Evolutionary conservation across 2,113 vertebrate species (phyloP).

Genomic region (Furnarius figulus): DNA sequence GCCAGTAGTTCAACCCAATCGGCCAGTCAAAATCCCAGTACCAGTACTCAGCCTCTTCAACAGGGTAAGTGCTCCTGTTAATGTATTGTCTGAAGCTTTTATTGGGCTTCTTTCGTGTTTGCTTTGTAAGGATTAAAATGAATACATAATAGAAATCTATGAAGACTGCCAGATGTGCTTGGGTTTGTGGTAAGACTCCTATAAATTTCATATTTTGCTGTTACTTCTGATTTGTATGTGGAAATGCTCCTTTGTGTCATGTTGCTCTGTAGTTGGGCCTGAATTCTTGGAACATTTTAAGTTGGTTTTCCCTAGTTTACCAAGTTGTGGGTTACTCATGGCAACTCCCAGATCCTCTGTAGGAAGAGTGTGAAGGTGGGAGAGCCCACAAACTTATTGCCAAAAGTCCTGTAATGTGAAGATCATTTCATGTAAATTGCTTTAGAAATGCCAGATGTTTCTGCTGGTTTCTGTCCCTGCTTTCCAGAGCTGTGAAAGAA

Average conservation of each 20-base stretch:
- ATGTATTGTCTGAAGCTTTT: not conserved
- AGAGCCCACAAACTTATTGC: not conserved
- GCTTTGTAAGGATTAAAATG: not conserved
- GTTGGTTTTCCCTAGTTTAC: not conserved
- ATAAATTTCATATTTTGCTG: not conserved
- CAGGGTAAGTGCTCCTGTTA: constrained; percentile 80
- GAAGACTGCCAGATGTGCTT: not conserved
- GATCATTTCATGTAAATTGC: not conserved
- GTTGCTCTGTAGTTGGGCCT: not conserved
- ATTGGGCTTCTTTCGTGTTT: not conserved
- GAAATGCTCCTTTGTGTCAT: not conserved
- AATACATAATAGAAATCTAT: not conserved
- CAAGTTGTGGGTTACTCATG: not conserved
- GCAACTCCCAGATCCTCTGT: not conserved
- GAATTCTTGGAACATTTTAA: not conserved
- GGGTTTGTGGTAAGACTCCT: not conserved
- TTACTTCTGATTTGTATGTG: not conserved
- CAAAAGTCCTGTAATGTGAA: not conserved
- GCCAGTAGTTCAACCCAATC: constrained; percentile 81
- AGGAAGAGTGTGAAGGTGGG: not conserved
- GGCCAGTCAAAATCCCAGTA: constrained; percentile 81
- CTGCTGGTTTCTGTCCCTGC: not conserved
- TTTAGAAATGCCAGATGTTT: not conserved
- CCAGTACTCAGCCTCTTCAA: constrained; percentile 86
- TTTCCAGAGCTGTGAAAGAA: not conserved